Evolutionary conservation across 1,140 invertebrate species (phyloP).

Genomic region (Cydia strobilella): DNA sequence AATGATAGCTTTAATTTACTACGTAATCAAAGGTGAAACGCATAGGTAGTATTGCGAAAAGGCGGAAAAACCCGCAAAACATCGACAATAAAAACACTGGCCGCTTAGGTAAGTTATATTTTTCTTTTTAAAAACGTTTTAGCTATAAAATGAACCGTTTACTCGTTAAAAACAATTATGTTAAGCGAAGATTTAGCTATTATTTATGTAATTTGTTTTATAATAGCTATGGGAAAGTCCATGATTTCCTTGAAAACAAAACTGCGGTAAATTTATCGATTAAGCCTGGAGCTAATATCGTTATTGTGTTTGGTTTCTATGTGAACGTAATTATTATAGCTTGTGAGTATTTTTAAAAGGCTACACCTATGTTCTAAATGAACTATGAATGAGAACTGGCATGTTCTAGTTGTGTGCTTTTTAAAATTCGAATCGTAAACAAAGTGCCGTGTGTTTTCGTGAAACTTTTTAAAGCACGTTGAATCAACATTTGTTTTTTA

Average conservation of each 20-base stretch:
- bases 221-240: background rate
- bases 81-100: conserved; percentile 64
- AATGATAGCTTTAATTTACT: conserved; percentile 64
- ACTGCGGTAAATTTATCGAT: conserved; percentile 82
- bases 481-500: no score
- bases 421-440: background rate
- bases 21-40: conserved; percentile 62
- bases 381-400: background rate
- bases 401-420: background rate
- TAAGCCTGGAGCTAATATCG: conserved; percentile 69
- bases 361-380: background rate
- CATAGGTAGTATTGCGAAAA: conserved; percentile 72
- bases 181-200: background rate
- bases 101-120: conserved; percentile 47
- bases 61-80: conserved; percentile 52
- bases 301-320: conserved; percentile 63
- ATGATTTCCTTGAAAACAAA: conserved; percentile 66
- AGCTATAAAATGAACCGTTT: background rate
- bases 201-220: background rate
- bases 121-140: conserved; percentile 34
- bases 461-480: background rate
- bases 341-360: background rate
- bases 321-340: conserved; percentile 35
- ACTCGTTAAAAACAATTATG: background rate
- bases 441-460: background rate